These are phyloP conservation scores for Pectinophora gossypiella DNA, from an alignment of 1,140 invertebrate species.

Conservation along the genomic window DNA sequence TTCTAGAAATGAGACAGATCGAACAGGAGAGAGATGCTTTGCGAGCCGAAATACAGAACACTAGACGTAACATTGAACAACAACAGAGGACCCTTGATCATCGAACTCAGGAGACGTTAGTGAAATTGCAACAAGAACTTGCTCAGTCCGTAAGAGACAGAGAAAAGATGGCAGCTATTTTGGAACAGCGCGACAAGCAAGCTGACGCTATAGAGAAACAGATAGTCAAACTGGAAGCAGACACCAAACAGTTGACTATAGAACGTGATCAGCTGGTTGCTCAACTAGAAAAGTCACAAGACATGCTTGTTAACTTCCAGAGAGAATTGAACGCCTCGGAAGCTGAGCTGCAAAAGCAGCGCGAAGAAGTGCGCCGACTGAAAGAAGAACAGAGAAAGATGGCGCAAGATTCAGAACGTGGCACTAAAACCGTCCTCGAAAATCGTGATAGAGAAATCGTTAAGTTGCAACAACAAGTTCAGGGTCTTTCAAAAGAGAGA, in stretches of 20 bases:
- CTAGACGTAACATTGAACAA: conserved; percentile 80
- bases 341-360: conserved; percentile 86
- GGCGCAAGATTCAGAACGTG: conserved; percentile 81
- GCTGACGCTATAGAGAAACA: conserved; percentile 89
- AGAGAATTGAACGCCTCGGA: conserved; percentile 90
- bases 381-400: conserved; percentile 82
- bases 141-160: conserved; percentile 82
- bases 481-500: conserved; percentile 80
- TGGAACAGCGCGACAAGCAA: conserved; percentile 85
- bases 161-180: conserved; percentile 83
- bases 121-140: conserved; percentile 82
- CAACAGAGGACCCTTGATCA: conserved; percentile 79
- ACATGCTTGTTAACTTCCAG: conserved; percentile 95
- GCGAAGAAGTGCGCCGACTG: conserved; percentile 85
- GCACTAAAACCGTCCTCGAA: conserved; percentile 83
- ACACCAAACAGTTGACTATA: conserved; percentile 88
- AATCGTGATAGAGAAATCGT: conserved; percentile 82
- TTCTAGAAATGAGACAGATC: conserved; percentile 79
- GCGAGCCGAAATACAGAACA: conserved; percentile 81
- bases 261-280: conserved; percentile 91
- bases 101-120: conserved; percentile 79
- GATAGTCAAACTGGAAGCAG: conserved; percentile 87
- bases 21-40: conserved; percentile 84
- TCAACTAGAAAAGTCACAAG: conserved; percentile 93
- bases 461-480: conserved; percentile 84